Percentiles rank a stretch among this genome's conserved stretches.
Evolutionary conservation across 2,113 vertebrate species (phyloP).

Genomic region (Gavialis gangeticus): DNA sequence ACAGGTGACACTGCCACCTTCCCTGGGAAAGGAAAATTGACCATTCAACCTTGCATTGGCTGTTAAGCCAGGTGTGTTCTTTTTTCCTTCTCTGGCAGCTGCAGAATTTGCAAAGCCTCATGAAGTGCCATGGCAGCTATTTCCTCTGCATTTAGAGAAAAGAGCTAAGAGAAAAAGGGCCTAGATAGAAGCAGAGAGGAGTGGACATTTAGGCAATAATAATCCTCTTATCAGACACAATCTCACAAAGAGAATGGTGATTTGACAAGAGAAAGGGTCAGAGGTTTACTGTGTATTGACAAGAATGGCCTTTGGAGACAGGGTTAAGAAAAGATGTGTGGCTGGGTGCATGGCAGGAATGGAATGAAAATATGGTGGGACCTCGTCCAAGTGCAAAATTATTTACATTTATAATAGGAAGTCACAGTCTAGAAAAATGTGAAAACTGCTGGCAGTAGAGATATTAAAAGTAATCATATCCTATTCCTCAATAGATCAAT

Average conservation of each 20-base stretch:
- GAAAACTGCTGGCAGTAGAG: neutral
- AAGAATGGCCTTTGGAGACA: neutral
- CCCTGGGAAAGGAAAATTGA: neutral
- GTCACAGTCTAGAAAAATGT: neutral
- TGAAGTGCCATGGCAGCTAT: neutral
- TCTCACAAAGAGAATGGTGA: neutral
- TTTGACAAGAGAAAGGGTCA: neutral
- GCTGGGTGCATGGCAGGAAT: neutral
- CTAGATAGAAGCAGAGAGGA: neutral
- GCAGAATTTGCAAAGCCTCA: neutral
- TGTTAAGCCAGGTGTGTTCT: neutral
- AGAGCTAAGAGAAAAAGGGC: neutral
- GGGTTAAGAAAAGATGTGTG: neutral
- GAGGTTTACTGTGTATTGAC: neutral
- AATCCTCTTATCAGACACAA: neutral
- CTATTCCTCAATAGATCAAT: conserved; percentile 45
- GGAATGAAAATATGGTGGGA: neutral
- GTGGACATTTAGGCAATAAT: neutral
- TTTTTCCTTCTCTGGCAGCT: neutral
- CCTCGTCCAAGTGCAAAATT: neutral
- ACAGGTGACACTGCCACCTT: too few relatives aligned
- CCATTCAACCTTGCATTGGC: neutral
- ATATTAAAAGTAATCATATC: conserved; percentile 32
- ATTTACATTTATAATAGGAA: neutral
- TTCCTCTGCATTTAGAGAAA: neutral